These are phyloP conservation scores for Poeciliopsis prolifica DNA, from an alignment of 2,113 vertebrate species.

Conservation along the genomic window DNA sequence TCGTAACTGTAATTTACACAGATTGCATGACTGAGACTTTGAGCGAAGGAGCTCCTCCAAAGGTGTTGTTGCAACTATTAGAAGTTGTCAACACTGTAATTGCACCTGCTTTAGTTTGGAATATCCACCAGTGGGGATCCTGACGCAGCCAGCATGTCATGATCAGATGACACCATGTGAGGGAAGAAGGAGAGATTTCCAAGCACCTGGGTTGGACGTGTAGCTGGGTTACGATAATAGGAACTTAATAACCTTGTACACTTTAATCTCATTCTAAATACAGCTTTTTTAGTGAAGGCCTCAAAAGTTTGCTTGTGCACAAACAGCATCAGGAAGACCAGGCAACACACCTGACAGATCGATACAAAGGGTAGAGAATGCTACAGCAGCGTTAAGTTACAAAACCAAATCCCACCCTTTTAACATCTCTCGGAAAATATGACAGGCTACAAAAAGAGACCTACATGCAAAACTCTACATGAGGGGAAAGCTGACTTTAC, in stretches of 20 bases:
- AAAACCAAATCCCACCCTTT: too few relatives aligned
- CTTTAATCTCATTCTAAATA: too few relatives aligned
- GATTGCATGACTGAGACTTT: not conserved
- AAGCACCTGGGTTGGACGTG: not conserved
- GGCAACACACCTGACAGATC: too few relatives aligned
- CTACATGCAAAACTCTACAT: too few relatives aligned
- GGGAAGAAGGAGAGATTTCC: not conserved
- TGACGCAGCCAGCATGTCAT: not conserved
- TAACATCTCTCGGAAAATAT: too few relatives aligned
- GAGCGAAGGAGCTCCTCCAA: not conserved
- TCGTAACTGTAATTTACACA: not conserved
- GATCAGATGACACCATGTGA: not conserved
- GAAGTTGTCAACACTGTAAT: constrained; percentile 3
- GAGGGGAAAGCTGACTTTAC: too few relatives aligned
- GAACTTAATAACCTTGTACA: not conserved
- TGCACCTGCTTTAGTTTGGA: constrained; percentile 5
- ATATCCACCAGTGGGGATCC: not conserved
- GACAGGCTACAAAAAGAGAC: too few relatives aligned
- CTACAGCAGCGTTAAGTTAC: too few relatives aligned
- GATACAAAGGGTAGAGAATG: too few relatives aligned
- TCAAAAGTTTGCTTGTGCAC: too few relatives aligned
- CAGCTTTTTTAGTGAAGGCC: too few relatives aligned
- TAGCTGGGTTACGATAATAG: not conserved
- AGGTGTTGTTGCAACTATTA: not conserved
- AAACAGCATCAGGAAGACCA: too few relatives aligned